A percentile compares a stretch with the other conserved stretches of the same genome.
Conservation (phyloP, 2,797 vertebrate genomes). For the Botia almorhae region DNA sequence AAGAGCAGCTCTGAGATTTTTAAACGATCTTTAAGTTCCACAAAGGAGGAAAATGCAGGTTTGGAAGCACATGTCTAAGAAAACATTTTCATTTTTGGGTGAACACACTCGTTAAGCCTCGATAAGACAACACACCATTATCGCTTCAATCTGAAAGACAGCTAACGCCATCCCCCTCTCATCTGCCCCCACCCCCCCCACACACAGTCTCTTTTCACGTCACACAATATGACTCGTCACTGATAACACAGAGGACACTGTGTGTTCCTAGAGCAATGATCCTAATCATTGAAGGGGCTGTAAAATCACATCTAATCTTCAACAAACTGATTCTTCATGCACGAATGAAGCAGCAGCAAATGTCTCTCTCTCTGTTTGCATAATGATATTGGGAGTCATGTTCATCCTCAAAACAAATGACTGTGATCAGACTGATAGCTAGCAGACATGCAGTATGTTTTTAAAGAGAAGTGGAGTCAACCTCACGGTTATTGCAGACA, state of each 20-base stretch:
- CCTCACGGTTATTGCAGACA: slow-evolving; percentile 4
- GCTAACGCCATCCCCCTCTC: neutral
- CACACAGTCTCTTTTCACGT: neutral
- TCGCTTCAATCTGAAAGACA: neutral
- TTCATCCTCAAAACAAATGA: slow-evolving; percentile 46
- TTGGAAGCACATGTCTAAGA: too few species aligned
- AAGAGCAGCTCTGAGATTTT: too few species aligned
- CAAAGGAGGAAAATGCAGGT: neutral
- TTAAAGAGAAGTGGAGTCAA: slow-evolving; percentile 18
- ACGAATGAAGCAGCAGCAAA: slow-evolving; percentile 30
- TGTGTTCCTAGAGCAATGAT: slow-evolving; percentile 34
- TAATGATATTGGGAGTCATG: slow-evolving; percentile 34
- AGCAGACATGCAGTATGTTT: slow-evolving; percentile 6
- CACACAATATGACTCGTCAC: slow-evolving; percentile 19
- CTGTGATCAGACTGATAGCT: slow-evolving; percentile 26
- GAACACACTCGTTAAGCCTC: neutral
- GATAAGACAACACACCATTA: neutral
- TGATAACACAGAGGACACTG: slow-evolving; percentile 32
- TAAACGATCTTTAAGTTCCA: neutral
- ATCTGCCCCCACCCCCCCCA: too few species aligned
- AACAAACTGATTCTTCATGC: slow-evolving; percentile 42
- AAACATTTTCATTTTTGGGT: neutral
- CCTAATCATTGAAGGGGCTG: slow-evolving; percentile 33
- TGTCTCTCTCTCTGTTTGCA: slow-evolving; percentile 36
- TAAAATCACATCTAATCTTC: slow-evolving; percentile 45